Conservation (phyloP, 2,797 vertebrate species). For the Phoeniculus purpureus region DNA sequence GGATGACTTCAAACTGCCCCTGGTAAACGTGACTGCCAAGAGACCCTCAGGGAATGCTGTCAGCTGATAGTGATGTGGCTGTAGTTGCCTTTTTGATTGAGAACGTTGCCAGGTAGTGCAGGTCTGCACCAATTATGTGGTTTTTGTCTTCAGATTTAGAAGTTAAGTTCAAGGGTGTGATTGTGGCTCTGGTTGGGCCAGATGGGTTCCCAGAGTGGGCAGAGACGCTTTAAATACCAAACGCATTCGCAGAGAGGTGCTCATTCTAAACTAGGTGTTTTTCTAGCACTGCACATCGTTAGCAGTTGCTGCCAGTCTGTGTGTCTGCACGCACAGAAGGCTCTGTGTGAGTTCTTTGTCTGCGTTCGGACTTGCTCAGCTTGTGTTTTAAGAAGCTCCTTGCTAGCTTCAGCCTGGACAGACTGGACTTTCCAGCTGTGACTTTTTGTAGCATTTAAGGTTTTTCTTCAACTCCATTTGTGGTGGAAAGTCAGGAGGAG, state of each 20-base stretch:
- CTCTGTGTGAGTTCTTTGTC: background rate
- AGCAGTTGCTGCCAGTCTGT: background rate
- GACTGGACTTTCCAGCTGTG: background rate
- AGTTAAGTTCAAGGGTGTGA: background rate
- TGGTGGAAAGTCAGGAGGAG: background rate
- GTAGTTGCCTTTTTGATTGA: background rate
- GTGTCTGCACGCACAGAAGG: background rate
- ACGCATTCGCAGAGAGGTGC: background rate
- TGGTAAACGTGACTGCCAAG: background rate
- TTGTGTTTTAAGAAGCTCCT: background rate
- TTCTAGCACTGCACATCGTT: background rate
- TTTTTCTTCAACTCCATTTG: background rate
- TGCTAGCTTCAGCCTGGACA: background rate
- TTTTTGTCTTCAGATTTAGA: background rate
- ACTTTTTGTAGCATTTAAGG: background rate
- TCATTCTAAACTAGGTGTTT: background rate
- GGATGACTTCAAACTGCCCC: background rate
- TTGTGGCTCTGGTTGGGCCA: background rate
- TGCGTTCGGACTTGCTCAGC: background rate
- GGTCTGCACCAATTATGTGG: background rate
- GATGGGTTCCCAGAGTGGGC: background rate
- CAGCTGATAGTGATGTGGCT: background rate
- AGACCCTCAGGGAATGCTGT: background rate
- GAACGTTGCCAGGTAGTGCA: background rate
- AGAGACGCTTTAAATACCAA: background rate